Base-by-base conservation (phyloP, 2,797 vertebrate species). In the Myotis planiceps region DNA sequence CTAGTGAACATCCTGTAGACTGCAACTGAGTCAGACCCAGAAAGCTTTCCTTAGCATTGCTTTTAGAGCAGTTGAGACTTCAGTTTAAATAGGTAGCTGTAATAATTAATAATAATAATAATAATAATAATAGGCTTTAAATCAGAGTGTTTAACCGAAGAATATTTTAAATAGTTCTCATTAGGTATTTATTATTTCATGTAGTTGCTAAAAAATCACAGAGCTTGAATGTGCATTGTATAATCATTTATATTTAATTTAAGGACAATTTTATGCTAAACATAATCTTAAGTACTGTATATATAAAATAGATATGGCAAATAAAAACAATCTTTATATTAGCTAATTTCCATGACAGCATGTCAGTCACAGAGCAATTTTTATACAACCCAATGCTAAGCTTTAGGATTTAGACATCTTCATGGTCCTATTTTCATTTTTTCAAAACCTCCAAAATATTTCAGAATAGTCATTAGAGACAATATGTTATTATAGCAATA, bases 401-500 rank as follows among this genome's bases (percentile, higher is more conserved):
- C 51, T 95, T 94, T 23, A 90, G 75, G 49, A 78, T 16, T 69
- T n/a, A 68, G 37, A 86, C 60, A 78, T 90, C 45, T 74, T 88
- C 32, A 47, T 37, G 45, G 12, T 81, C n/a, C 49, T 75, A 23
- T 66, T 92, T 84, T 88, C 32, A 71, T 8, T 68, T 29, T 55
- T 42, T 84, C 32, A 39, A 84, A 83, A 58, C 37, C n/a, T 94
- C 66, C 32, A 95, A 90, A 92, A 74, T 78, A 49, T 80, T 96
- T 96, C 45, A 90, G 13, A 74, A 42, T 37, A 39, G 9, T 94
- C 69, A 82, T 84, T 82, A 82, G 93, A 93, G 71, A 63, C 14
- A 81, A 27, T n/a, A 25, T 81, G 34, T 85, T 93, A 68, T 27
- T 86, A 13, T 34, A 75, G 27, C 53, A 63, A 82, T 27, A 79